phyloP scores from a whole-genome alignment of 1,140 invertebrate genomes.

The Antheraea pernyi region DNA sequence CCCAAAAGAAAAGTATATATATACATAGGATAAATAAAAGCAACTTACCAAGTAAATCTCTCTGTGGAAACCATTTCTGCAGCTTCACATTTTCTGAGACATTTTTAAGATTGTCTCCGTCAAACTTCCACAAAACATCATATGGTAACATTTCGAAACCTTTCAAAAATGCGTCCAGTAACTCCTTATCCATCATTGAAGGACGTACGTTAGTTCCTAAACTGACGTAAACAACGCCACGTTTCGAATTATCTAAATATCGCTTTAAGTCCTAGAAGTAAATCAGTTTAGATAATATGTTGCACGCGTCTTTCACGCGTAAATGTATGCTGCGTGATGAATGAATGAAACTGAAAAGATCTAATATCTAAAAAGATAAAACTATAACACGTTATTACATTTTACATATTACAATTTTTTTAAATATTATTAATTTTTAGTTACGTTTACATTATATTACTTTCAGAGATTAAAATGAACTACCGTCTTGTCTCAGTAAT shows the following conservation, averaged over 20 bases:
- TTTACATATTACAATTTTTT: no score
- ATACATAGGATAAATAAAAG: neutral
- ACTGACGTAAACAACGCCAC: slow-evolving; percentile 10
- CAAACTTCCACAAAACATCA: slow-evolving; percentile 74
- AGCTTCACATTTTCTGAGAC: slow-evolving; percentile 68
- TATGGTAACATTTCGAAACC: slow-evolving; percentile 58
- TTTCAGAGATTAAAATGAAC: no score
- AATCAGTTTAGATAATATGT: neutral
- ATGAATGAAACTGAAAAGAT: no score
- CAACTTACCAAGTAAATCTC: slow-evolving; percentile 65
- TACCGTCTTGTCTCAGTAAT: no score
- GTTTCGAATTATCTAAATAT: slow-evolving; percentile 14
- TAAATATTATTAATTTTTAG: no score
- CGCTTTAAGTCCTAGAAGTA: slow-evolving; percentile 8
- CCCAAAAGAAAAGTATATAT: no score
- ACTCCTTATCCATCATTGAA: slow-evolving; percentile 9
- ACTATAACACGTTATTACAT: no score
- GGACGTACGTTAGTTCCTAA: slow-evolving; percentile 7
- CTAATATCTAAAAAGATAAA: no score
- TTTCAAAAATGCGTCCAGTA: slow-evolving; percentile 46
- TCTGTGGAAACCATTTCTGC: slow-evolving; percentile 77
- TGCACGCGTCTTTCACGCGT: neutral
- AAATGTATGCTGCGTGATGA: no score
- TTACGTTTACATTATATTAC: no score
- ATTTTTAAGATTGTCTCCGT: slow-evolving; percentile 43